Evolutionary conservation across 2,797 vertebrate genomes (phyloP), one percentile per base, ranked within the genome.

Genomic region (Novumbra hubbsi): DNA sequence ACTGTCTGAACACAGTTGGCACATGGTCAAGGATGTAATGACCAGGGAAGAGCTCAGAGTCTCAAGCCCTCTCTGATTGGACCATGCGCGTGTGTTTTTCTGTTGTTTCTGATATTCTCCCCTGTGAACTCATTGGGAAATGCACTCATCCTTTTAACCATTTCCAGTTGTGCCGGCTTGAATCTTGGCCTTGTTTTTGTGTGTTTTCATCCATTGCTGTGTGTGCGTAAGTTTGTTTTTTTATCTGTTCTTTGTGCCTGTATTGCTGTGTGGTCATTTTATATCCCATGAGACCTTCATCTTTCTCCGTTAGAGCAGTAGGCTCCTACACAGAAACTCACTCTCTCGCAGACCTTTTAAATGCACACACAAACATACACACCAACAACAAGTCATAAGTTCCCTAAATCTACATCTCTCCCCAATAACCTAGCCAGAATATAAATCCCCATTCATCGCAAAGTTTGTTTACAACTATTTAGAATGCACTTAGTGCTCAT

Each of bases 31-130:
- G 68, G 48, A 66, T 80, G 81, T 87, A 88, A 89, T 89, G 85
- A 87, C 84, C 85, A 45, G 87, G 87, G 90, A 90, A 76, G 73
- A 76, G 76, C 76, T 79, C 84, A 82, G 76, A 77, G 79, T 80
- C 55, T 73, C 82, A 77, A 88, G 82, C 77, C 66, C 73, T 78
- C 4, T 77, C 78, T 83, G 82, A 88, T 87, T 88, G 73, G 16
- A 17, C 30, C 45, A 66, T 49, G 21, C 62, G 55, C 52, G 48
- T 66, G 63, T 67, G 65, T 67, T 9, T 64, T 64, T 64, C 27
- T 64, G 27, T 64, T 64, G 62, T 30, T 21, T 60, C 52, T 55
- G n/a, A 24, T 24, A 17, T 21, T 57, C 55, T 24, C 21, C 21
- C 55, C 55, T 12, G 21, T 60, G 55, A 60, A 60, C 21, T 60